Base-by-base conservation (phyloP, 2,113 vertebrate species). In the Daphoenositta chrysoptera region DNA sequence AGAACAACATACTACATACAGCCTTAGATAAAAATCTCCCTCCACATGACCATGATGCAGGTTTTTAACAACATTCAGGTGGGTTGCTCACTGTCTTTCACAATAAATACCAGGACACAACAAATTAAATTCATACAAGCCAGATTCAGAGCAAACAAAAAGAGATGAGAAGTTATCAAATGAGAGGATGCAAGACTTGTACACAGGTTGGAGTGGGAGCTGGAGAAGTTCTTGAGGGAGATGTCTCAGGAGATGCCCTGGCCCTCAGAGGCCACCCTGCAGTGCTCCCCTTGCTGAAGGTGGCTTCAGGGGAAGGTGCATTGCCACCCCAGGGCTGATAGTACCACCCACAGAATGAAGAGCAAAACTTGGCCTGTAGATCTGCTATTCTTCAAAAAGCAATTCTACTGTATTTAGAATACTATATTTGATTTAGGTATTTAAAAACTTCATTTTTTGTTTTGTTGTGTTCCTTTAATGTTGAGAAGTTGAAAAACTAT, bases 91-190 rank as follows among this genome's bases (percentile, higher is more conserved):
- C 27, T 31, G 0, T 22, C 45, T 54, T 76, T 40, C 19, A 33
- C 33, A 14, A 4, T 17, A 24, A 16, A 73, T 65, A 54, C 22
- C 7, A 35, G 33, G 22, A 30, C 37, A 35, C 11, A 18, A 45
- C 12, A 60, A 51, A 33, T 2, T 4, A 33, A 69, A 70, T 23
- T 54, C 7, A 3, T 1, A 23, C 0, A 0, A 78, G 24, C 44
- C 63, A 48, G 65, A 82, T 20, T 22, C 39, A 51, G 69, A 50
- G 61, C 17, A 73, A 78, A 72, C 10, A 84, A n/a, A 45, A 58
- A 42, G 20, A 63, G 18, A 30, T 30, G 39, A 64, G 26, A 9
- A 11, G 2, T 51, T 35, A 45, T 2, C 45, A 83, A 60, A 61
- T 5, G n/a, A 65, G 30, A 60, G 13, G 18, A 56, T 65, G 18